phyloP scores from a whole-genome alignment of 2,113 vertebrate genomes.

The Irena cyanogastra region DNA sequence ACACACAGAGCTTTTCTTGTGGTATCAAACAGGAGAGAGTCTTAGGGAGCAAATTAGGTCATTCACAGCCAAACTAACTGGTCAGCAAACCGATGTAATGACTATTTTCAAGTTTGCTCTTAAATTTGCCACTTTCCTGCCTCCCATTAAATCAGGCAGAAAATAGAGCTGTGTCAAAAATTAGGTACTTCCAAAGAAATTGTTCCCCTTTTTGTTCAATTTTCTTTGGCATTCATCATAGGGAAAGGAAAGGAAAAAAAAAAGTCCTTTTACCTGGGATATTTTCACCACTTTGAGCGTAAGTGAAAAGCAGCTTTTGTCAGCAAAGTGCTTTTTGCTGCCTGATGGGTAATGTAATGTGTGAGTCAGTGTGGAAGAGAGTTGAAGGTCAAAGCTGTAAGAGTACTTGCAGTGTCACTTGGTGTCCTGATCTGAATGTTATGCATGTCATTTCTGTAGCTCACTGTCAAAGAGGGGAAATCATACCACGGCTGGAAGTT shows the following conservation, averaged over 20 bases:
- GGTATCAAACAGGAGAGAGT: not conserved
- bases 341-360: constrained; percentile 47
- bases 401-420: not conserved
- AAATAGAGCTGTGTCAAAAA: constrained; percentile 51
- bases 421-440: constrained; percentile 15
- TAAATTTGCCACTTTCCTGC: constrained; percentile 21
- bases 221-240: constrained; percentile 33
- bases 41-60: not conserved
- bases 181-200: constrained; percentile 31
- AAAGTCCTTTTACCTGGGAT: constrained; percentile 18
- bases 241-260: not conserved
- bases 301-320: constrained; percentile 30
- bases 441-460: not conserved
- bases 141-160: constrained; percentile 9
- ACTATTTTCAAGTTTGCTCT: constrained; percentile 50
- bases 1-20: constrained; percentile 28
- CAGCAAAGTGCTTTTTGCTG: constrained; percentile 44
- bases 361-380: constrained; percentile 14
- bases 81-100: constrained; percentile 16
- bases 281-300: constrained; percentile 6
- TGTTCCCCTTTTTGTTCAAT: constrained; percentile 2
- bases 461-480: constrained; percentile 12
- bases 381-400: constrained; percentile 9
- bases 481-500: not conserved
- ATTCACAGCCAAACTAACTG: not conserved